Conservation (phyloP, 2,888 invertebrate species). For the Nomada fucata region DNA sequence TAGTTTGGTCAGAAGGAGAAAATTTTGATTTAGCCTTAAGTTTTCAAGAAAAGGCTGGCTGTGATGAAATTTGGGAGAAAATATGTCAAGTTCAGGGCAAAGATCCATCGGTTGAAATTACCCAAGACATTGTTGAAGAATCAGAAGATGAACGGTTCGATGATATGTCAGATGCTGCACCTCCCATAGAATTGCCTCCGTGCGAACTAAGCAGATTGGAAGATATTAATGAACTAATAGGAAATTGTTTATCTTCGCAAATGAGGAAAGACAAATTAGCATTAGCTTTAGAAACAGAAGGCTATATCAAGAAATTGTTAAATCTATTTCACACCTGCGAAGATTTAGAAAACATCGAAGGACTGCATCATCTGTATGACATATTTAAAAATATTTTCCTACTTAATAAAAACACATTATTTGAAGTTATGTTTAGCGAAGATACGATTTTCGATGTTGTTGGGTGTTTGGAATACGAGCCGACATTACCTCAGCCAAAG, state of each 20-base stretch:
- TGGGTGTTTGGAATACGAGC: constrained; percentile 99
- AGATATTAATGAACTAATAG: constrained; percentile 97
- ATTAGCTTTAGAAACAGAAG: constrained; percentile 95
- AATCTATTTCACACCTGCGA: constrained; percentile 99
- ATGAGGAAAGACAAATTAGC: constrained; percentile 97
- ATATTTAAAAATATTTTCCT: constrained; percentile 99
- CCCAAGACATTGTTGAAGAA: constrained; percentile 98
- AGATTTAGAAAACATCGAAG: constrained; percentile 97
- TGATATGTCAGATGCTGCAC: constrained; percentile 97
- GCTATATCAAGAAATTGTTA: constrained; percentile 97
- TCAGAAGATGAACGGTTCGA: constrained; percentile 98
- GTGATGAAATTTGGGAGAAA: constrained; percentile 99
- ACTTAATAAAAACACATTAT: constrained; percentile 97
- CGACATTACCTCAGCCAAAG: constrained; percentile 92
- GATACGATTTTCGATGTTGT: constrained; percentile 99
- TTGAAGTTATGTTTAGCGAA: constrained; percentile 99
- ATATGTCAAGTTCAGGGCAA: constrained; percentile 99
- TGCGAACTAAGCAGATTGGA: constrained; percentile 97
- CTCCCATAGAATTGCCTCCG: constrained; percentile 96
- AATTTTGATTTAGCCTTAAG: constrained; percentile 99
- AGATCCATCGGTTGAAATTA: constrained; percentile 99
- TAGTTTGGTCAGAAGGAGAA: constrained; percentile 99
- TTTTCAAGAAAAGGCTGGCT: constrained; percentile 99
- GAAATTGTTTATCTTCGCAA: constrained; percentile 94
- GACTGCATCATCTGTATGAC: constrained; percentile 97